Percentiles rank a stretch among this genome's conserved stretches.
phyloP scores from a whole-genome alignment of 2,113 vertebrate species.

The Macheiramphus alcinus region DNA sequence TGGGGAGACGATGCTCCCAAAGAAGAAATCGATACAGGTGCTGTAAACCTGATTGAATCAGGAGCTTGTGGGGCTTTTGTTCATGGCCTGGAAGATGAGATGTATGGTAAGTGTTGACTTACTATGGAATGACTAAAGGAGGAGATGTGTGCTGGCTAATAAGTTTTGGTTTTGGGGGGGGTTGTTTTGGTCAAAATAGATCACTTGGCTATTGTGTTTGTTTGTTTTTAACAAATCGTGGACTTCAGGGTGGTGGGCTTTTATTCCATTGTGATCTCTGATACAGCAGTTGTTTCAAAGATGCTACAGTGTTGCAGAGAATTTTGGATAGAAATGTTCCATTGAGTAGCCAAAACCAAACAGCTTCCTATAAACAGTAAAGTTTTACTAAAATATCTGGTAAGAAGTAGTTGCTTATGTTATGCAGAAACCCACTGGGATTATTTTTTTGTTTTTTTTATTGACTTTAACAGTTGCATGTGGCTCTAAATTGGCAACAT shows the following conservation, averaged over 20 bases:
- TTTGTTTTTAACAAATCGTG: accelerated
- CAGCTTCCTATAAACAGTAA: background rate
- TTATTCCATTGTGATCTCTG: background rate
- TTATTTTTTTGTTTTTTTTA: background rate
- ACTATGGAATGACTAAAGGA: background rate
- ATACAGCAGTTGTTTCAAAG: background rate
- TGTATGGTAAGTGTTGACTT: slow-evolving; percentile 84
- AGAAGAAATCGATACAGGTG: slow-evolving; percentile 89
- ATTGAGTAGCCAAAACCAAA: background rate
- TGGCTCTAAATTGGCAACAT: background rate
- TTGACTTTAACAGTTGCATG: background rate
- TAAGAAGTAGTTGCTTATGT: background rate
- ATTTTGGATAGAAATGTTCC: background rate
- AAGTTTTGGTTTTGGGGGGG: too few species aligned
- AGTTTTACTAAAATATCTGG: background rate
- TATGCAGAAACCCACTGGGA: background rate
- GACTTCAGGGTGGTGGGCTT: background rate
- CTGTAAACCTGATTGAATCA: slow-evolving; percentile 93
- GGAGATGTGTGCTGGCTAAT: background rate
- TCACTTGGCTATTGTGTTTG: background rate
- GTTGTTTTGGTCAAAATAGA: background rate
- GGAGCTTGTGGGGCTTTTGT: slow-evolving; percentile 97
- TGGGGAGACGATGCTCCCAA: slow-evolving; percentile 98
- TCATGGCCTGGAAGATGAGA: slow-evolving; percentile 96
- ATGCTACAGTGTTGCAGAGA: background rate